phyloP scores from a whole-genome alignment of 2,888 invertebrate species.

The Drosophila meridiana region DNA sequence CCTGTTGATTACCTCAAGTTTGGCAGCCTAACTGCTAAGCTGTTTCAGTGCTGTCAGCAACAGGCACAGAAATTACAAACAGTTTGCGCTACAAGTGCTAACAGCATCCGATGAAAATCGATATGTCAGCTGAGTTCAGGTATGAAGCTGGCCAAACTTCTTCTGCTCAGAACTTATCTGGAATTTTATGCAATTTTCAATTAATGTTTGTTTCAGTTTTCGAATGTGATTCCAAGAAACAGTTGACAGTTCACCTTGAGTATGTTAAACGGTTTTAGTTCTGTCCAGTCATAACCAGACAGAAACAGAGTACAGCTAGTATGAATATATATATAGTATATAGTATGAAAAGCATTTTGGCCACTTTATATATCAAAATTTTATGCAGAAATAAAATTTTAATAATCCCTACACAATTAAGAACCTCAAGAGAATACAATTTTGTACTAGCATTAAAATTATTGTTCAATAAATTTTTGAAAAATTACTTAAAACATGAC shows the following conservation, averaged over 20 bases:
- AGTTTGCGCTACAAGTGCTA: slow-evolving; percentile 36
- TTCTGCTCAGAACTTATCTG: background rate
- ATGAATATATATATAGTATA: background rate
- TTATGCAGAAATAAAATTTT: background rate
- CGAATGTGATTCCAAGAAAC: background rate
- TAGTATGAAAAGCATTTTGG: background rate
- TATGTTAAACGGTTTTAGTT: background rate
- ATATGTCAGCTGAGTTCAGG: slow-evolving; percentile 8
- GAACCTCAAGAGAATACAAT: background rate
- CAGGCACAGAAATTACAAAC: slow-evolving; percentile 38
- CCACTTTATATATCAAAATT: background rate
- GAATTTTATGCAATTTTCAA: background rate
- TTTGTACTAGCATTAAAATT: background rate
- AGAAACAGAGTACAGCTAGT: background rate
- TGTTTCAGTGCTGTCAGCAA: slow-evolving; percentile 52
- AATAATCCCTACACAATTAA: background rate
- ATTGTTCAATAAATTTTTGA: background rate
- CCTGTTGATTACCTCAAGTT: slow-evolving; percentile 66
- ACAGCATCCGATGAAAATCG: slow-evolving; percentile 14
- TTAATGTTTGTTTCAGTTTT: background rate
- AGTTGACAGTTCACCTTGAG: background rate
- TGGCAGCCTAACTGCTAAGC: slow-evolving; percentile 28
- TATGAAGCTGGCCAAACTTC: background rate
- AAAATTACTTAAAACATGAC: slow-evolving; percentile 2
- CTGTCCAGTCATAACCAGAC: background rate